Conservation (phyloP, 2,113 vertebrate species). For the Cynocephalus volans region DNA sequence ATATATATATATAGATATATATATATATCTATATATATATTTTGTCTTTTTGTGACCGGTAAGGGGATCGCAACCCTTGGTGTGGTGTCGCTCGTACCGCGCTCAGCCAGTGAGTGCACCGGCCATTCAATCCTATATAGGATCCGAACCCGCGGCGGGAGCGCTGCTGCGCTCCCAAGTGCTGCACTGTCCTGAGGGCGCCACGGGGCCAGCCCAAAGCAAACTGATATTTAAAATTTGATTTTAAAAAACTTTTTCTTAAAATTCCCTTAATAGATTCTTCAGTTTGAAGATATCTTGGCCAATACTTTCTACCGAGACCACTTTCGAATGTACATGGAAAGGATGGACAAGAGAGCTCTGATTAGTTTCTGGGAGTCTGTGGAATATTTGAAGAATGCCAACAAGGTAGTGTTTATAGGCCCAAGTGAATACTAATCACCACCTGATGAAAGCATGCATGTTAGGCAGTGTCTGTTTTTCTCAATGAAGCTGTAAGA, state of each 20-base stretch:
- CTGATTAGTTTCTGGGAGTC: constrained; percentile 97
- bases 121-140: too few species aligned
- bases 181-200: too few species aligned
- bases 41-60: too few species aligned
- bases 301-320: constrained; percentile 93
- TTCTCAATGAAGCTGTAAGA: neutral
- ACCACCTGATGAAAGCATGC: neutral
- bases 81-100: too few species aligned
- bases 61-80: too few species aligned
- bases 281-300: constrained; percentile 98
- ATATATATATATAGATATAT: too few species aligned
- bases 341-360: constrained; percentile 95
- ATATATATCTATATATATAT: too few species aligned
- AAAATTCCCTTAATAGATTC: constrained; percentile 91
- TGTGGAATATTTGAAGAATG: constrained; percentile 96
- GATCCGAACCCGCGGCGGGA: too few species aligned
- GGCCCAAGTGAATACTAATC: neutral
- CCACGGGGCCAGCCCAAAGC: too few species aligned
- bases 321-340: constrained; percentile 96
- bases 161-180: too few species aligned
- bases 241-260: neutral
- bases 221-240: constrained; percentile 53
- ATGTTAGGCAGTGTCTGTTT: neutral
- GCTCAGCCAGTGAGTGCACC: too few species aligned
- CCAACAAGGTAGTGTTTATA: constrained; percentile 95